These are phyloP conservation scores for Plectrocnemia conspersa DNA, from an alignment of 1,140 invertebrate genomes.

Conservation along the genomic window DNA sequence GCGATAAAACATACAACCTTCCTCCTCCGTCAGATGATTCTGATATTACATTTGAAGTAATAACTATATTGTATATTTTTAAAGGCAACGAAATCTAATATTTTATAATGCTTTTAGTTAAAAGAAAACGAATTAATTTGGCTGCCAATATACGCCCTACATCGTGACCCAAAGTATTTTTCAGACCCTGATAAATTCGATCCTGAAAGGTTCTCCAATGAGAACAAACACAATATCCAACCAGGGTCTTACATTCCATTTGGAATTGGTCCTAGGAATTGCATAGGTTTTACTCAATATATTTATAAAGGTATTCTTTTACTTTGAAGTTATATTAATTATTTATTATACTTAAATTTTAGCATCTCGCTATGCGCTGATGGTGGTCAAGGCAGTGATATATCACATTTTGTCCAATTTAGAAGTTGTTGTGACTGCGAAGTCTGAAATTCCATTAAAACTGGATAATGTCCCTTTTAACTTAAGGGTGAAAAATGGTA, in stretches of 20 bases:
- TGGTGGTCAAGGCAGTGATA: slow-evolving; percentile 34
- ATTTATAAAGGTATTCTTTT: no score
- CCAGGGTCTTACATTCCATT: slow-evolving; percentile 50
- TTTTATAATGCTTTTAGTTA: slow-evolving; percentile 16
- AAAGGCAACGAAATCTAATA: neutral
- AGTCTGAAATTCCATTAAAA: slow-evolving; percentile 31
- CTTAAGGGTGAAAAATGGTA: slow-evolving; percentile 6
- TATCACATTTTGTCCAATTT: slow-evolving; percentile 34
- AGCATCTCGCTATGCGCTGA: slow-evolving; percentile 33
- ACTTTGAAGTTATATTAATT: no score
- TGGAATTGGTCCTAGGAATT: slow-evolving; percentile 51
- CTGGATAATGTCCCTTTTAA: slow-evolving; percentile 9
- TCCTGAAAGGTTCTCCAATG: slow-evolving; percentile 45
- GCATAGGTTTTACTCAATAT: slow-evolving; percentile 41
- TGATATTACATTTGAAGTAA: no score
- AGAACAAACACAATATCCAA: slow-evolving; percentile 37
- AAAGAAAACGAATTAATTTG: slow-evolving; percentile 34
- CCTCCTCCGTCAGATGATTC: slow-evolving; percentile 36
- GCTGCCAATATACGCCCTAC: slow-evolving; percentile 46
- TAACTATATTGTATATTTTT: neutral
- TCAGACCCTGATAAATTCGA: slow-evolving; percentile 45
- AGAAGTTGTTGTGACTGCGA: slow-evolving; percentile 27
- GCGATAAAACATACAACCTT: slow-evolving; percentile 40
- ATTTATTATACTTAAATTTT: neutral
- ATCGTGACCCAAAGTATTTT: slow-evolving; percentile 42